These are phyloP conservation scores for Paraplagusia blochii DNA, from an alignment of 2,113 vertebrate species.

Conservation along the genomic window DNA sequence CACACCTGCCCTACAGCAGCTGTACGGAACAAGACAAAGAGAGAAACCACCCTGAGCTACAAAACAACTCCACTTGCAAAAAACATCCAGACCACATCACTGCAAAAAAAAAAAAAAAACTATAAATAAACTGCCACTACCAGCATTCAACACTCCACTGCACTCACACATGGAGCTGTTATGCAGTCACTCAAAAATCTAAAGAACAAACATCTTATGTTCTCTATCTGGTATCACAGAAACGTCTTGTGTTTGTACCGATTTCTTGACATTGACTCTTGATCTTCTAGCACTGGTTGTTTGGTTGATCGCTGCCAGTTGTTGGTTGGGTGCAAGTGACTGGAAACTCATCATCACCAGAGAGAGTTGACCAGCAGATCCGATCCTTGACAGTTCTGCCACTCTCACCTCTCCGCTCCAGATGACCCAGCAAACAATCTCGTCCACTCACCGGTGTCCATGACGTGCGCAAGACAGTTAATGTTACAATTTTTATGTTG, in stretches of 20 bases:
- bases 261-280: slow-evolving; percentile 66
- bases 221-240: not conserved
- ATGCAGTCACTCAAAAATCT: slow-evolving; percentile 32
- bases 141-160: slow-evolving; percentile 24
- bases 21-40: slow-evolving; percentile 43
- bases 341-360: slow-evolving; percentile 42
- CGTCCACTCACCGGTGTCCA: slow-evolving; percentile 11
- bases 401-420: slow-evolving; percentile 13
- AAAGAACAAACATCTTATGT: slow-evolving; percentile 24
- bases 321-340: slow-evolving; percentile 17
- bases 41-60: slow-evolving; percentile 39
- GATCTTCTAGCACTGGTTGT: slow-evolving; percentile 46
- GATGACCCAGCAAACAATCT: not conserved
- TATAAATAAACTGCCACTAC: slow-evolving; percentile 37
- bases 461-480: slow-evolving; percentile 14
- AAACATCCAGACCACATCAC: slow-evolving; percentile 55
- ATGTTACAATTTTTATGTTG: not conserved
- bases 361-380: slow-evolving; percentile 3
- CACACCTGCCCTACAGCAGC: slow-evolving; percentile 66
- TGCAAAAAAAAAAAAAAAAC: slow-evolving; percentile 1
- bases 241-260: slow-evolving; percentile 38
- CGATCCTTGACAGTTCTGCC: slow-evolving; percentile 4
- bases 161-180: slow-evolving; percentile 23
- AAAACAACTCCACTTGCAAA: slow-evolving; percentile 38
- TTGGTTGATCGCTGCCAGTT: slow-evolving; percentile 10